Evolutionary conservation across 1,140 invertebrate genomes (phyloP), one percentile per base, ranked within the genome.

Genomic region (Danaus melanippus): DNA sequence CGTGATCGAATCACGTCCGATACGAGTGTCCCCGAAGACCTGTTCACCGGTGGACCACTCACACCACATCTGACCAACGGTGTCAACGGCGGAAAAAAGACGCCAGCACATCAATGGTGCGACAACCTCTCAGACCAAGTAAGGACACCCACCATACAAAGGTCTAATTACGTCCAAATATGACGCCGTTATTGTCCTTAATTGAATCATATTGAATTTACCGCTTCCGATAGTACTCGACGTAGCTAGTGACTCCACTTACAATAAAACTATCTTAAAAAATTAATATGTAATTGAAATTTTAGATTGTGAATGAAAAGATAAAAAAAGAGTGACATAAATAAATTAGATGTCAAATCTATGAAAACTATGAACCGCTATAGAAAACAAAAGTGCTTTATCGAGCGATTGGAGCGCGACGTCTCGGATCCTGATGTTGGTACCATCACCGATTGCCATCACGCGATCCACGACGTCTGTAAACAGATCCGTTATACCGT

Each of bases 91-190:
- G 82, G 87, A 45, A 89, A 87, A 77, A 90, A 89, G 69, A 88
- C 81, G 12, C 67, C 83, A 3, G 87, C 87, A 6, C 86, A 89
- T 64, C 78, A 79, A 60, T 89, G 88, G 88, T 89, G 88, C 60
- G 88, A 89, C 61, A 87, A 89, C 66, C 69, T 89, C 42, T 84
- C 86, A 10, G 87, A 88, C 64, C 87, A 89, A 87, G 89, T 90
- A 78, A 84, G 87, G 57, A 58, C 45, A 41, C 32, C 42, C 46
- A 40, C 39, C 9, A 41, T 58, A 32, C 21, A 32, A 32, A 32
- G 21, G 2, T 32, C 21, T 32, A 32, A 32, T 32, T 32, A 32
- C 21, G 21, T 32, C 21, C 21, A 32, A 32, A 32, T 32, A 32
- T 32, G 21, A 32, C 21, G 2, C 21, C 21, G 21, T 32, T 32